These are phyloP conservation scores for Eueremaeus valkanovi DNA, from an alignment of 2,888 invertebrate species.

Conservation along the genomic window DNA sequence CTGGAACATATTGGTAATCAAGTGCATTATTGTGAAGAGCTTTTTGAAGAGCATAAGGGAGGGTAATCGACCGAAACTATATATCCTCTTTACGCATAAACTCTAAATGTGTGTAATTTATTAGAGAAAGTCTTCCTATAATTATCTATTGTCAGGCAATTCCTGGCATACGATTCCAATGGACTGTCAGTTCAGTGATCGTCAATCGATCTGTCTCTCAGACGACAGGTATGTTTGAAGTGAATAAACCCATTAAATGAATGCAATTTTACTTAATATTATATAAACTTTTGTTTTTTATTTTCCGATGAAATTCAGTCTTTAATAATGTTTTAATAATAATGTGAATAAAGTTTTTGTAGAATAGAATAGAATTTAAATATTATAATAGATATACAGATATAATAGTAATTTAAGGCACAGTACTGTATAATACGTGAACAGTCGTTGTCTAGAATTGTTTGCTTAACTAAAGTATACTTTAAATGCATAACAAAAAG, in stretches of 20 bases:
- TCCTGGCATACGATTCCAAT: too few species aligned
- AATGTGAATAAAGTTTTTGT: not conserved
- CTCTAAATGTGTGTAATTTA: too few species aligned
- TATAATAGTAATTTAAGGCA: constrained; percentile 2
- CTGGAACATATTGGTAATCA: too few species aligned
- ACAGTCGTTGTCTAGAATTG: not conserved
- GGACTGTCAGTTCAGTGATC: not conserved
- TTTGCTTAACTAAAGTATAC: not conserved
- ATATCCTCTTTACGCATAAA: too few species aligned
- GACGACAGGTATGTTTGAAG: not conserved
- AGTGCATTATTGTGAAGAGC: too few species aligned
- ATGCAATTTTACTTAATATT: not conserved
- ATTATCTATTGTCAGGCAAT: too few species aligned
- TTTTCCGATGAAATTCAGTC: not conserved
- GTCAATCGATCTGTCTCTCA: not conserved
- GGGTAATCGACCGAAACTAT: too few species aligned
- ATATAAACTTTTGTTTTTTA: not conserved
- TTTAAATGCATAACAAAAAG: not conserved
- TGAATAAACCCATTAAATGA: constrained; percentile 1
- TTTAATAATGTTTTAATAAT: not conserved
- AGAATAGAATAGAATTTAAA: not conserved
- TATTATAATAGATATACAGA: not conserved
- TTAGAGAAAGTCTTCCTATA: too few species aligned
- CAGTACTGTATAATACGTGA: not conserved
- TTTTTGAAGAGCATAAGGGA: too few species aligned